Conservation (phyloP, 2,888 invertebrate species). For the Tetramorium bicarinatum region DNA sequence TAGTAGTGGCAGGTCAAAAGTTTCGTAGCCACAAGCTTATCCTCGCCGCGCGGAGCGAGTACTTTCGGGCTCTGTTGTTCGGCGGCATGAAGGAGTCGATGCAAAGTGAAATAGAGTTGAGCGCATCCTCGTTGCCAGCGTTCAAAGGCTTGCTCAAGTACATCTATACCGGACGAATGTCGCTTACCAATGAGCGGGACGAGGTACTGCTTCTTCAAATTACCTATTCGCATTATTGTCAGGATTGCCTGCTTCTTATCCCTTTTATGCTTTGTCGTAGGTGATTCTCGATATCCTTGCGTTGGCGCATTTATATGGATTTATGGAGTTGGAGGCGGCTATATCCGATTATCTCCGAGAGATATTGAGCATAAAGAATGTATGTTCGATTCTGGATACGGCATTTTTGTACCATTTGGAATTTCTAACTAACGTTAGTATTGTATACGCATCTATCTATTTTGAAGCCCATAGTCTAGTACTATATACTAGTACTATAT, state of each 20-base stretch:
- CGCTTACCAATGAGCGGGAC: constrained; percentile 87
- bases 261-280: constrained; percentile 72
- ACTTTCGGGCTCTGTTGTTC: constrained; percentile 95
- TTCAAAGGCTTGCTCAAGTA: constrained; percentile 97
- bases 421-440: constrained; percentile 86
- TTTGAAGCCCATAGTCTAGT: no score
- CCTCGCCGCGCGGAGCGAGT: constrained; percentile 97
- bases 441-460: neutral
- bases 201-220: constrained; percentile 86
- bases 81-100: constrained; percentile 93
- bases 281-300: constrained; percentile 89
- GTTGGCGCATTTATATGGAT: constrained; percentile 98
- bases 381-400: constrained; percentile 97
- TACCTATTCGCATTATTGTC: neutral
- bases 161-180: constrained; percentile 95
- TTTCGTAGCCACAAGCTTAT: constrained; percentile 94
- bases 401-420: constrained; percentile 91
- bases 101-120: constrained; percentile 94
- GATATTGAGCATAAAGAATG: constrained; percentile 95
- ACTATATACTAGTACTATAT: no score
- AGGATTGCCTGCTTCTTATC: no score
- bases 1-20: constrained; percentile 93
- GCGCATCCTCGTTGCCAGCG: constrained; percentile 92
- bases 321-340: constrained; percentile 95
- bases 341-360: constrained; percentile 97